These are phyloP conservation scores for Caenorhabditis sp. DNA, from an alignment of 2,888 invertebrate genomes.

Conservation along the genomic window DNA sequence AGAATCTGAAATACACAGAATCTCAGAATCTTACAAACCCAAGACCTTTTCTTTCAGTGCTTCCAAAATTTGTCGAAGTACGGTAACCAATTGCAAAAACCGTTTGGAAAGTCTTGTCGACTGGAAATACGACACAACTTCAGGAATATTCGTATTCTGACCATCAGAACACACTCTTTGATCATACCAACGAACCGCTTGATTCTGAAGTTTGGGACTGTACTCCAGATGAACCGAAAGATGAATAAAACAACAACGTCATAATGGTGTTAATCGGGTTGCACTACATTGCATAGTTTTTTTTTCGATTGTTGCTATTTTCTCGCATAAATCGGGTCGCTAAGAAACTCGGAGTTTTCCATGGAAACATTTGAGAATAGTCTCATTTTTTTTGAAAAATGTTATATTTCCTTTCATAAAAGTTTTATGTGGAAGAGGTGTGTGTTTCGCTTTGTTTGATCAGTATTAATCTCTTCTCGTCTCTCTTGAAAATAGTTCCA, in stretches of 20 bases:
- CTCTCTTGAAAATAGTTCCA: too few species aligned
- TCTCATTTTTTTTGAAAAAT: too few species aligned
- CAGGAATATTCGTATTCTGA: constrained; percentile 26
- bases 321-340: too few species aligned
- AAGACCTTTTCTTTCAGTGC: constrained; percentile 16
- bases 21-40: too few species aligned
- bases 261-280: too few species aligned
- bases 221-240: constrained; percentile 12
- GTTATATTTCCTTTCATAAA: too few species aligned
- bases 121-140: constrained; percentile 23
- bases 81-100: constrained; percentile 21
- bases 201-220: neutral
- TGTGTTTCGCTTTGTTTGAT: too few species aligned
- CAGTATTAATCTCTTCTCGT: too few species aligned
- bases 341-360: too few species aligned
- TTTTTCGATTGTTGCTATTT: neutral
- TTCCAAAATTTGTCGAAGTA: constrained; percentile 37
- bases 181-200: neutral
- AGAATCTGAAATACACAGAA: neutral
- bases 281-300: neutral
- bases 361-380: too few species aligned
- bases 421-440: too few species aligned
- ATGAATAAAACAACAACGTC: too few species aligned
- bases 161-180: neutral
- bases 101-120: constrained; percentile 16